Conservation (phyloP, 1,140 invertebrate genomes). For the Conopomorpha cramerella region DNA sequence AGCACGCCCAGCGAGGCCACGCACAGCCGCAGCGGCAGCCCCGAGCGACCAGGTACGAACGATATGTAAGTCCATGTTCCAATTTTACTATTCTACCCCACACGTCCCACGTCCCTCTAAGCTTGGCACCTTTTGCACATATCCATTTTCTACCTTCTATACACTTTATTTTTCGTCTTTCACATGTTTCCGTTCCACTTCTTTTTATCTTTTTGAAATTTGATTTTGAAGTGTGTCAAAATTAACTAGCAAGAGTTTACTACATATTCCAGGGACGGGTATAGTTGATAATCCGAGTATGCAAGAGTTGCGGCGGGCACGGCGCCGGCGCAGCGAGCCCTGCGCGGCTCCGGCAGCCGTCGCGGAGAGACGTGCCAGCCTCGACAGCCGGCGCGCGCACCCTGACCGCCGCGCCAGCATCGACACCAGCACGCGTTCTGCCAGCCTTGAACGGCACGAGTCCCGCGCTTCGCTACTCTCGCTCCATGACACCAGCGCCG, state of each 20-base stretch:
- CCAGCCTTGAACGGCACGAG: conserved; percentile 34
- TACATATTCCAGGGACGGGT: conserved; percentile 57
- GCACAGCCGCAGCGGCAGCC: conserved; percentile 42
- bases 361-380: conserved; percentile 38
- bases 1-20: conserved; percentile 37
- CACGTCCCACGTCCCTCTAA: conserved; percentile 14
- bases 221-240: too few relatives aligned
- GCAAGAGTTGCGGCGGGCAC: conserved; percentile 30
- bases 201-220: not conserved
- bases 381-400: conserved; percentile 30
- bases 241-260: too few relatives aligned
- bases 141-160: too few relatives aligned
- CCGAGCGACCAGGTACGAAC: conserved; percentile 58
- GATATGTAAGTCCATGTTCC: conserved; percentile 62
- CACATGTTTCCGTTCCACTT: conserved; percentile 35
- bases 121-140: too few relatives aligned
- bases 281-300: conserved; percentile 52
- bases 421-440: conserved; percentile 27
- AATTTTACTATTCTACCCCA: conserved; percentile 43
- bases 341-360: conserved; percentile 33
- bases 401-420: conserved; percentile 24
- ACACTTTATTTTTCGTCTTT: too few relatives aligned
- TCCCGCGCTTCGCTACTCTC: conserved; percentile 47
- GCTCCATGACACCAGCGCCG: conserved; percentile 50
- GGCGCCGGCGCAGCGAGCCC: conserved; percentile 30